Evolutionary conservation across 2,113 vertebrate species (phyloP), one percentile per base, ranked within the genome.

Genomic region (Mormyrus iriodes): DNA sequence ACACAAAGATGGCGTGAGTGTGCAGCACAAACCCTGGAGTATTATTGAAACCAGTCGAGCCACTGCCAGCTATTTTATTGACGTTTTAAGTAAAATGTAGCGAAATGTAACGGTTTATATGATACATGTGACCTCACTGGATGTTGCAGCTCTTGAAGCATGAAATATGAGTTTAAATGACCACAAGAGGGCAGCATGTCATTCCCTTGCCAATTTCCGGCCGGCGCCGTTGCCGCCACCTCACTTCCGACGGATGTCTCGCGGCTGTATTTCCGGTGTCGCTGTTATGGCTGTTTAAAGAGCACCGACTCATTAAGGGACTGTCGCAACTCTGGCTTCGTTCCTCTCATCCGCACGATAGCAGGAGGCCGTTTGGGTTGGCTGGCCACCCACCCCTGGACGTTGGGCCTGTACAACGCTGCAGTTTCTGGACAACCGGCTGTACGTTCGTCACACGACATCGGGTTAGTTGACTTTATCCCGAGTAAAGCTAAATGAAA

Each of bases 231-330:
- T 13, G n/a, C 52, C 19, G 88, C 48, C 88, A 82, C 49, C 69
- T 88, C 88, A 88, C 49, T 88, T 88, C 88, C 88, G 49, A 5
- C 87, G 55, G 85, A 65, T 21, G 55, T 87, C 39, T 61, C 42
- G 6, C 13, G 21, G 35, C 55, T 52, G 73, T 88, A 82, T 51
- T 88, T 88, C 88, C 88, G 52, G 88, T 44, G 39, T 27, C 3
- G 76, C 69, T 88, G 73, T 88, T 39, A 44, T 82, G 69, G 73
- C 48, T 55, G 49, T 88, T 88, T 88, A 88, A 88, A 46, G 73
- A 79, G 73, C 73, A 79, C 73, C 48, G 83, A 51, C 44, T 51
- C 83, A n/a, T 85, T 85, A 51, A 85, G 21, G 31, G 9, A 48
- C 42, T 44, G 55, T 69, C n/a, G 58, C 6, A 31, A 52, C 35